Evolutionary conservation across 2,113 vertebrate genomes (phyloP).

Genomic region (Glaucidium brasilianum): DNA sequence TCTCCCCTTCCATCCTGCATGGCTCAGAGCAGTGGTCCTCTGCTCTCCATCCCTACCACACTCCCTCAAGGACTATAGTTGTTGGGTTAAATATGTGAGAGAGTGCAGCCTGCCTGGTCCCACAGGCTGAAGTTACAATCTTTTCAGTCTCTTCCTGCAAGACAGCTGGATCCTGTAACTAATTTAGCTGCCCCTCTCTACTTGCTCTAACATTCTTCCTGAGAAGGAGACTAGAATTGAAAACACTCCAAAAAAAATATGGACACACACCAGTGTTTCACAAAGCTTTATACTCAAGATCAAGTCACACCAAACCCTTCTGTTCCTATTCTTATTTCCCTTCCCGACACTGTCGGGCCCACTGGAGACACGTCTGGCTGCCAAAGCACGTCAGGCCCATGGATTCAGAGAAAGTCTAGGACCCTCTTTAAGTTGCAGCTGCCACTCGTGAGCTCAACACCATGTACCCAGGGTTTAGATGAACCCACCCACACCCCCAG

Average conservation of each 20-base stretch:
- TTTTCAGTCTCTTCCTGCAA: not conserved
- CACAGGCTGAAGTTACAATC: not conserved
- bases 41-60: accelerated
- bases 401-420: not conserved
- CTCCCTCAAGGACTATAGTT: not conserved
- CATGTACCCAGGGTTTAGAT: not conserved
- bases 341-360: not conserved
- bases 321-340: not conserved
- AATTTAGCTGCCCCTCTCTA: not conserved
- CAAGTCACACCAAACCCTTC: not conserved
- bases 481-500: not conserved
- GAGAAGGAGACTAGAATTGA: not conserved
- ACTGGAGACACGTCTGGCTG: not conserved
- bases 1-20: not conserved
- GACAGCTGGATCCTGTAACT: not conserved
- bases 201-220: not conserved
- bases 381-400: not conserved
- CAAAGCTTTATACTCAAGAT: not conserved
- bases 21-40: not conserved
- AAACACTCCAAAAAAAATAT: not conserved
- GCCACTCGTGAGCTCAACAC: not conserved
- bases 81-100: accelerated
- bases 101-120: not conserved
- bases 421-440: not conserved
- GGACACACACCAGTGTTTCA: not conserved